These are phyloP conservation scores for Candidula unifasciata DNA, from an alignment of 2,888 invertebrate genomes.

Conservation along the genomic window DNA sequence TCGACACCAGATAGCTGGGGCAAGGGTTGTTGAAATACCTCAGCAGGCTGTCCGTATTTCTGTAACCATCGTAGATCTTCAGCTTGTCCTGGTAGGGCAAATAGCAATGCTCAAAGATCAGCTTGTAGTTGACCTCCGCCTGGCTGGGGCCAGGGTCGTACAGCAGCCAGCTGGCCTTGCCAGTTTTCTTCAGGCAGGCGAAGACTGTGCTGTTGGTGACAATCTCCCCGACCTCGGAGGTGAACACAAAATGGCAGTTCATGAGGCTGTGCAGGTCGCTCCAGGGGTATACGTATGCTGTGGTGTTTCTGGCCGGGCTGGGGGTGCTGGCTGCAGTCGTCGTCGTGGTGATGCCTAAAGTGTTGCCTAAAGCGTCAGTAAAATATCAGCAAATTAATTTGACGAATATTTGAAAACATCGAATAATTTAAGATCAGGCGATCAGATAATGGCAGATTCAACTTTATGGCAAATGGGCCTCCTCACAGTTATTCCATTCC, in stretches of 20 bases:
- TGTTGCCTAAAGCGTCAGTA: too few relatives aligned
- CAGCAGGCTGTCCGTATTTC: background rate
- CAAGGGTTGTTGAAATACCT: background rate
- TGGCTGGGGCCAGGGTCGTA: background rate
- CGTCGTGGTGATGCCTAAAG: too few relatives aligned
- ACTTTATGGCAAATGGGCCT: too few relatives aligned
- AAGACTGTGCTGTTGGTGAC: background rate
- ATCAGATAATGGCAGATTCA: background rate
- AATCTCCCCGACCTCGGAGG: background rate
- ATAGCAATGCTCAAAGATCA: background rate
- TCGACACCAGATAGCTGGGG: background rate
- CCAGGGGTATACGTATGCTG: background rate
- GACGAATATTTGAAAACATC: too few relatives aligned
- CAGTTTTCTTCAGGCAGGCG: background rate
- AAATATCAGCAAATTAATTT: too few relatives aligned
- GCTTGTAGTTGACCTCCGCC: background rate
- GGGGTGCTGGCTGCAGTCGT: too few relatives aligned
- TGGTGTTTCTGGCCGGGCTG: too few relatives aligned
- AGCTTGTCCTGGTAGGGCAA: background rate
- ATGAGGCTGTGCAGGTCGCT: background rate
- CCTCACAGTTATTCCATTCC: too few relatives aligned
- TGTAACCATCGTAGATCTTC: conserved; percentile 20
- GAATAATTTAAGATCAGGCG: background rate
- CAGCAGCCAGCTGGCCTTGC: background rate
- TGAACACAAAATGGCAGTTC: background rate